phyloP scores from a whole-genome alignment of 2,113 vertebrate genomes.

The Pygoscelis antarcticus region DNA sequence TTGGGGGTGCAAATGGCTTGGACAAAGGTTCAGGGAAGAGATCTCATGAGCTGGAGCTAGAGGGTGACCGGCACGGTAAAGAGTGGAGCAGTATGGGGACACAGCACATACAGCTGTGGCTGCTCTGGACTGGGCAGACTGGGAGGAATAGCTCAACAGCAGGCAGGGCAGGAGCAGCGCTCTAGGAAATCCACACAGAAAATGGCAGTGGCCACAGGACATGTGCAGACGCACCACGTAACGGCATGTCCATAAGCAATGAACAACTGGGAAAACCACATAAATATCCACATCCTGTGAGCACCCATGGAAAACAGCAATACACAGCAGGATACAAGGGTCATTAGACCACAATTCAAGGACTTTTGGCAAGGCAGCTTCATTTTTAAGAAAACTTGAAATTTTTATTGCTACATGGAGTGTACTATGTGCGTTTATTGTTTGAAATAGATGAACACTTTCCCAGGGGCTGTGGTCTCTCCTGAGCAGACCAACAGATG shows the following conservation, averaged over 20 bases:
- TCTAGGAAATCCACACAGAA: neutral
- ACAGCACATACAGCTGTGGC: neutral
- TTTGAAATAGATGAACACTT: neutral
- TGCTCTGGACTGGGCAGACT: neutral
- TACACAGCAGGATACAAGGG: neutral
- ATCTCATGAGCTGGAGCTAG: neutral
- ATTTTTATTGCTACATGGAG: neutral
- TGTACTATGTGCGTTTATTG: neutral
- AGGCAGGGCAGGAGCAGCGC: neutral
- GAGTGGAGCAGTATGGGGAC: neutral
- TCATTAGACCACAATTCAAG: neutral
- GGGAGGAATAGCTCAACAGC: neutral
- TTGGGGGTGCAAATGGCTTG: neutral
- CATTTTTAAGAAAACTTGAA: neutral
- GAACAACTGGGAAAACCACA: neutral
- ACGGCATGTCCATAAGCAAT: neutral
- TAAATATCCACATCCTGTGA: neutral
- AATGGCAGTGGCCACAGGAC: neutral
- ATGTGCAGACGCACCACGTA: fast-evolving
- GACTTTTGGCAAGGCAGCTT: neutral
- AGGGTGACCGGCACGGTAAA: neutral
- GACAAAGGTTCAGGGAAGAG: neutral
- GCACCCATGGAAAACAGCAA: neutral
- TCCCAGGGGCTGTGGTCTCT: neutral
- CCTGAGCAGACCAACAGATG: neutral